These are phyloP conservation scores for Characodon lateralis DNA, from an alignment of 2,797 vertebrate species.

Conservation along the genomic window DNA sequence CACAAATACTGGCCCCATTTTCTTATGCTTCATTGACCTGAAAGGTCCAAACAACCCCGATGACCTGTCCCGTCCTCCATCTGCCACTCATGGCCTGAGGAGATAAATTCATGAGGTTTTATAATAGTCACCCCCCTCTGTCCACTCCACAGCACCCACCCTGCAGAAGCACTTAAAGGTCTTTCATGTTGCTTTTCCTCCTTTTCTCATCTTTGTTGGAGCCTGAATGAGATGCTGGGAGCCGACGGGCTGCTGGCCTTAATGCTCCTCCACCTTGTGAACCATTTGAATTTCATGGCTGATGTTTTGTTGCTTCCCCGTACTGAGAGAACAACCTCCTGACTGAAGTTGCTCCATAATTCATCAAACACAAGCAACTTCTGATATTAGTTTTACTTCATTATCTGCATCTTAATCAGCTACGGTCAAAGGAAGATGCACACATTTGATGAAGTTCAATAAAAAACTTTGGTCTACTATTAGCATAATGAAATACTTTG, in stretches of 20 bases:
- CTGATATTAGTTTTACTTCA: not conserved
- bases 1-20: not conserved
- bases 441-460: not conserved
- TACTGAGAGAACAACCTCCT: conserved; percentile 35
- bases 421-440: not conserved
- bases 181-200: conserved; percentile 61
- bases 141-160: conserved; percentile 47
- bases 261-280: conserved; percentile 59
- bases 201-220: conserved; percentile 55
- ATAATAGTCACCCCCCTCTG: conserved; percentile 53
- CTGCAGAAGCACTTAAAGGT: conserved; percentile 66
- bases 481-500: not conserved
- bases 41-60: not conserved
- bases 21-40: not conserved
- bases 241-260: conserved; percentile 58
- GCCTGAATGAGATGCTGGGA: conserved; percentile 63
- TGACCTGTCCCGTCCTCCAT: not conserved
- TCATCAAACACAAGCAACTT: conserved; percentile 21
- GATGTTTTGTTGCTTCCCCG: conserved; percentile 42
- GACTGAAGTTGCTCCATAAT: conserved; percentile 48
- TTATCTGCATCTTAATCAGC: conserved; percentile 1
- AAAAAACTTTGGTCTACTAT: not conserved
- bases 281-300: conserved; percentile 56
- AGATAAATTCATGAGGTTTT: conserved; percentile 49
- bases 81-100: conserved; percentile 44